phyloP scores from a whole-genome alignment of 1,140 invertebrate genomes.

The Leguminivora glycinivorella region DNA sequence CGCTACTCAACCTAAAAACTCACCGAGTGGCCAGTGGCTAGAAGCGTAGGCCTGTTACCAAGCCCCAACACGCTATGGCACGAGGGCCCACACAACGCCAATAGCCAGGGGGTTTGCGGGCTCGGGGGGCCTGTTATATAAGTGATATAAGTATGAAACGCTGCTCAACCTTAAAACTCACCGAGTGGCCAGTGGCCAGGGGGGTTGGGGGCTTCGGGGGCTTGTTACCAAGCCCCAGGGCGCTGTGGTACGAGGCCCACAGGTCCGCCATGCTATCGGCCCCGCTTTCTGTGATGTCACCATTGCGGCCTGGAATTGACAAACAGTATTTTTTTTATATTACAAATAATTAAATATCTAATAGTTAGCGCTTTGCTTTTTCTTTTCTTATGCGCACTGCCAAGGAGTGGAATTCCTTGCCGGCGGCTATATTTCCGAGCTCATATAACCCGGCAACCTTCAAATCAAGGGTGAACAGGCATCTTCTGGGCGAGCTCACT shows the following conservation, averaged over 20 bases:
- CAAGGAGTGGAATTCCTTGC: no score
- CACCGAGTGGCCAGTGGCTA: constrained; percentile 83
- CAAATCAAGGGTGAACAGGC: no score
- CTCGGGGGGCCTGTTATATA: background rate
- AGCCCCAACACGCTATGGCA: constrained; percentile 85
- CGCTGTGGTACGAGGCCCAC: constrained; percentile 88
- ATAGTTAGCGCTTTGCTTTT: no score
- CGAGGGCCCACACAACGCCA: constrained; percentile 90
- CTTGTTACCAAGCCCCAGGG: constrained; percentile 82
- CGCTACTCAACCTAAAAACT: constrained; percentile 79
- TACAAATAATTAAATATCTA: no score
- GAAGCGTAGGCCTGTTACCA: constrained; percentile 82
- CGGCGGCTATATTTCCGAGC: no score
- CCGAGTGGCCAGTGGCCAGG: constrained; percentile 82
- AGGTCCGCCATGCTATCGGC: constrained; percentile 86
- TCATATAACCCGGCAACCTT: no score
- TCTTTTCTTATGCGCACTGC: no score
- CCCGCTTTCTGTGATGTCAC: constrained; percentile 73
- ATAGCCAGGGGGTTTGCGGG: no score
- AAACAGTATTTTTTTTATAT: no score
- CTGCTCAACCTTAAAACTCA: constrained; percentile 80
- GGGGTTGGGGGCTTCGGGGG: constrained; percentile 79
- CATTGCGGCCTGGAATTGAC: constrained; percentile 78
- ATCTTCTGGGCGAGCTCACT: no score
- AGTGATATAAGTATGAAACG: constrained; percentile 56